These are phyloP conservation scores for Syndactyla subalaris DNA, from an alignment of 2,797 vertebrate genomes.

Conservation along the genomic window DNA sequence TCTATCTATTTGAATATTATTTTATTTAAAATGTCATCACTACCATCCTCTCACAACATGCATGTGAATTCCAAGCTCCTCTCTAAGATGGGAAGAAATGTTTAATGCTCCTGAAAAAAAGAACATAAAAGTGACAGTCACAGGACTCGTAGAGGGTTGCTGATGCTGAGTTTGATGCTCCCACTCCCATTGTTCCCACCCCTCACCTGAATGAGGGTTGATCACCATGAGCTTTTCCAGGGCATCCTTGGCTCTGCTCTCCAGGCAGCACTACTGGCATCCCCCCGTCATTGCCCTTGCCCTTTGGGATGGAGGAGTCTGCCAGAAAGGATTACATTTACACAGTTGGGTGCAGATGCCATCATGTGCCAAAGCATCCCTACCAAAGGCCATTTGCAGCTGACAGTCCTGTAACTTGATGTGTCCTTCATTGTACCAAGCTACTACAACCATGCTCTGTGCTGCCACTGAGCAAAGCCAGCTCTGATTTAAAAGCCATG, in stretches of 20 bases:
- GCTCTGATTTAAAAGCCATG: fast-evolving
- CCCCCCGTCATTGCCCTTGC: fast-evolving
- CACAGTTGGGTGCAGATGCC: fast-evolving
- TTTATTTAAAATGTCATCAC: neutral
- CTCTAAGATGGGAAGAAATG: neutral
- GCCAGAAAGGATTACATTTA: fast-evolving
- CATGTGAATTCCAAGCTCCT: neutral
- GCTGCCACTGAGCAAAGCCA: neutral
- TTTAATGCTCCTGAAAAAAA: neutral
- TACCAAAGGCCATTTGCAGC: neutral
- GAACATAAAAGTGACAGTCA: neutral
- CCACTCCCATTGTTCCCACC: fast-evolving
- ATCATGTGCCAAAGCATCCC: neutral
- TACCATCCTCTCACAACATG: neutral
- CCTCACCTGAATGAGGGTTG: neutral
- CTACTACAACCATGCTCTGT: too few relatives aligned
- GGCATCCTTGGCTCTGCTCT: neutral
- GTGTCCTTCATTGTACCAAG: neutral
- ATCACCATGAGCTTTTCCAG: neutral
- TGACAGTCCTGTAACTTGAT: too few relatives aligned
- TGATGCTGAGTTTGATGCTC: neutral
- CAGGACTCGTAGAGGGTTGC: neutral
- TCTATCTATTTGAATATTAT: neutral
- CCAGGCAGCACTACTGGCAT: neutral
- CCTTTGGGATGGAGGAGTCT: fast-evolving